Conservation (phyloP, 1,140 invertebrate species). For the Matsumurasca onukii region DNA sequence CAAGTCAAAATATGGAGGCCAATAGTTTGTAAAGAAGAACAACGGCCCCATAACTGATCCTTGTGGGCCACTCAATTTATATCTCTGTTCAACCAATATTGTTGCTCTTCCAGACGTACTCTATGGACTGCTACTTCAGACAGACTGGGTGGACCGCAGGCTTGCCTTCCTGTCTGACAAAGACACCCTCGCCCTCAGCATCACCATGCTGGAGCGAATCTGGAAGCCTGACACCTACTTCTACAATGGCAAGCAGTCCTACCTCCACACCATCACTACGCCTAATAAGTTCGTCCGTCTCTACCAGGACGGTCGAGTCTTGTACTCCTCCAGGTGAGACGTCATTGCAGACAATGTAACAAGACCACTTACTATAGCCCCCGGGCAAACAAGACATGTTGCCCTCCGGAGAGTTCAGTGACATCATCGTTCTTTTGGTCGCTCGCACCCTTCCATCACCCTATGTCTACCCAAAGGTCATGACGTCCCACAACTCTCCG, state of each 20-base stretch:
- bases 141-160: conserved; percentile 77
- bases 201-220: conserved; percentile 74
- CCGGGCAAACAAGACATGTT: no score
- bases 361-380: neutral
- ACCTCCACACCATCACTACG: conserved; percentile 85
- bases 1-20: no score
- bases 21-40: no score
- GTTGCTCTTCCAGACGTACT: conserved; percentile 66
- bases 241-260: conserved; percentile 80
- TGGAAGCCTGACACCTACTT: conserved; percentile 93
- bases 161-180: conserved; percentile 66
- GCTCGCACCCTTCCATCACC: no score
- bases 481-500: no score
- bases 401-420: no score
- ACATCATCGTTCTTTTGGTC: no score
- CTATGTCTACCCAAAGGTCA: no score
- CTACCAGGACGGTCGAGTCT: conserved; percentile 75
- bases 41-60: no score
- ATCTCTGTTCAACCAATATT: no score
- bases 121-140: conserved; percentile 87
- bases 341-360: neutral
- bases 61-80: no score
- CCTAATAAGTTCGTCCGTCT: conserved; percentile 88
- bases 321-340: conserved; percentile 80
- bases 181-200: conserved; percentile 67